These are phyloP conservation scores for Chromobotia macracanthus DNA, from an alignment of 2,797 vertebrate genomes.

Conservation along the genomic window DNA sequence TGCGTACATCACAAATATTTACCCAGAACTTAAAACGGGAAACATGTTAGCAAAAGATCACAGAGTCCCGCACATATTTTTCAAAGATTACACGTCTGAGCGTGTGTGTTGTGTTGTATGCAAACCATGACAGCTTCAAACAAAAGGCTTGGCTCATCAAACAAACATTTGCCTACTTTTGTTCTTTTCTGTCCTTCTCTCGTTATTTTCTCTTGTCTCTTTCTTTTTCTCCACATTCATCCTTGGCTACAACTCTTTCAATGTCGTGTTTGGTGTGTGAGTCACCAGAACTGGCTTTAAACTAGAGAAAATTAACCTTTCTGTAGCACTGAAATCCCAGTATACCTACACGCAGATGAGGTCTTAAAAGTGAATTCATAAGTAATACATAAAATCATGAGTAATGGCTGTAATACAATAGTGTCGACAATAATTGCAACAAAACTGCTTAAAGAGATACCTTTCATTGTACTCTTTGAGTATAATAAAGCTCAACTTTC, in stretches of 20 bases:
- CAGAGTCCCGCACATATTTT: slow-evolving; percentile 41
- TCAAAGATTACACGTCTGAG: slow-evolving; percentile 45
- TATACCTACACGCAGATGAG: slow-evolving; percentile 12
- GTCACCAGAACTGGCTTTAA: slow-evolving; percentile 38
- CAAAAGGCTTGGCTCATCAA: slow-evolving; percentile 55
- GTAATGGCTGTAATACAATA: slow-evolving; percentile 23
- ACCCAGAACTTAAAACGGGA: slow-evolving; percentile 41
- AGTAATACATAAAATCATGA: slow-evolving; percentile 18
- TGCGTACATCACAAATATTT: slow-evolving; percentile 51
- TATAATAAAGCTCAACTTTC: background rate
- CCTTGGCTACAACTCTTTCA: background rate
- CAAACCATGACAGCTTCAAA: slow-evolving; percentile 61
- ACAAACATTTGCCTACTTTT: slow-evolving; percentile 38
- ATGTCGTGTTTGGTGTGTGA: slow-evolving; percentile 38
- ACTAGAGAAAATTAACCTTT: slow-evolving; percentile 31
- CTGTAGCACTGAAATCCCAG: slow-evolving; percentile 34
- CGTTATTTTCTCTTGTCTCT: slow-evolving; percentile 2
- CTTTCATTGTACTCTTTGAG: slow-evolving; percentile 13
- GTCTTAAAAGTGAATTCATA: slow-evolving; percentile 27
- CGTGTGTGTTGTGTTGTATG: slow-evolving; percentile 55
- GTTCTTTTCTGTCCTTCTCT: slow-evolving; percentile 5
- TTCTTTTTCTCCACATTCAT: slow-evolving; percentile 32
- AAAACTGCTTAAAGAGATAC: background rate
- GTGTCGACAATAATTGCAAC: slow-evolving; percentile 14
- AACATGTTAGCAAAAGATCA: slow-evolving; percentile 42